These are phyloP conservation scores for Phylloscopus trochilus DNA, from an alignment of 2,113 vertebrate genomes.

Conservation along the genomic window DNA sequence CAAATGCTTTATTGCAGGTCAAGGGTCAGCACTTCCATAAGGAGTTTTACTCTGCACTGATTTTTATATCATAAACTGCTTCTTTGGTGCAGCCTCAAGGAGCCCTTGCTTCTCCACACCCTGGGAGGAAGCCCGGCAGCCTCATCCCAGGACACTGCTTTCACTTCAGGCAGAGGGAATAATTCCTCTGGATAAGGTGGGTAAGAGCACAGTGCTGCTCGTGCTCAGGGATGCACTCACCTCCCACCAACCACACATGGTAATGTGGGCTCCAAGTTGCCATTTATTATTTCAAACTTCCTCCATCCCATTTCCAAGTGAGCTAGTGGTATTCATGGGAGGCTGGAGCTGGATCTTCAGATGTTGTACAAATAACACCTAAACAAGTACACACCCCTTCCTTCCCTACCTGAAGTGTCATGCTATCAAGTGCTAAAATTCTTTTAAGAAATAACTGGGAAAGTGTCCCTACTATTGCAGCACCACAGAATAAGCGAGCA, in stretches of 20 bases:
- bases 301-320: not conserved
- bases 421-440: not conserved
- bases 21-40: not conserved
- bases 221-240: not conserved
- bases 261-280: fast-evolving
- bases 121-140: not conserved
- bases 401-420: not conserved
- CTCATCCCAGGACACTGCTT: not conserved
- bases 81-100: fast-evolving
- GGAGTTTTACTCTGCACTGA: not conserved
- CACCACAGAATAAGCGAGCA: not conserved
- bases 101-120: not conserved
- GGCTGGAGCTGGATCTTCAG: not conserved
- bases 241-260: not conserved
- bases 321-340: not conserved
- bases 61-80: not conserved
- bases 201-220: not conserved
- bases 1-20: not conserved
- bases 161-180: not conserved
- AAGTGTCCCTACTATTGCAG: not conserved
- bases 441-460: not conserved
- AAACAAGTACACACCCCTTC: not conserved
- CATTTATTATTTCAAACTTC: not conserved
- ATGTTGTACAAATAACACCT: fast-evolving
- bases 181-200: not conserved